Percentiles rank a stretch among this genome's conserved stretches.
Conservation (phyloP, 2,113 vertebrate genomes). For the Gymnocephalus cernua region DNA sequence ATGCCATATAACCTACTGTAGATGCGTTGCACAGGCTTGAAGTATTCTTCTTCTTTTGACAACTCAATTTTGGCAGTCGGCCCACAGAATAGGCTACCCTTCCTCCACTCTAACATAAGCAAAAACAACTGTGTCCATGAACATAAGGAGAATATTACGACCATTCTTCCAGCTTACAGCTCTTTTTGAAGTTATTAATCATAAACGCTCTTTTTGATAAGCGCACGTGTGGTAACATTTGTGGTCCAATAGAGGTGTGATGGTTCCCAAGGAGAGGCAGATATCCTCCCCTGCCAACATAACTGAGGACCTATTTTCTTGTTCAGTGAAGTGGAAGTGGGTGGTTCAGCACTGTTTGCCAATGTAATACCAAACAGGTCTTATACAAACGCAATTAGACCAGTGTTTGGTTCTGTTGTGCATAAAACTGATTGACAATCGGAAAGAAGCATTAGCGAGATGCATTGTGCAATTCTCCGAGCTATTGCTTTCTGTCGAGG, state of each 20-base stretch:
- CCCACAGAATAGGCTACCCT: background rate
- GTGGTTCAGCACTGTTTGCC: constrained; percentile 71
- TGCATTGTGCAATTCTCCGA: constrained; percentile 42
- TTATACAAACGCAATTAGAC: constrained; percentile 76
- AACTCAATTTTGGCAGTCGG: constrained; percentile 13
- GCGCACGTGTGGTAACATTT: constrained; percentile 52
- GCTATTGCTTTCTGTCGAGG: constrained; percentile 35
- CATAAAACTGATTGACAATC: constrained; percentile 69
- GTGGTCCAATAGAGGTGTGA: constrained; percentile 65
- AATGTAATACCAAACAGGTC: constrained; percentile 68
- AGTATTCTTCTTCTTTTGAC: constrained; percentile 41
- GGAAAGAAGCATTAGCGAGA: constrained; percentile 43
- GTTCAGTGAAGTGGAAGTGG: constrained; percentile 76
- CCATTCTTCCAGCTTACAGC: constrained; percentile 57
- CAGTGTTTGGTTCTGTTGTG: constrained; percentile 57
- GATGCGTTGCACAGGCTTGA: constrained; percentile 16
- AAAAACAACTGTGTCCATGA: constrained; percentile 27
- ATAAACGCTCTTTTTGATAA: constrained; percentile 64
- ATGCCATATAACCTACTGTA: background rate
- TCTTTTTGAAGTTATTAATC: constrained; percentile 54
- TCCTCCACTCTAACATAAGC: constrained; percentile 5
- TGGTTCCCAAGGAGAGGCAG: constrained; percentile 64
- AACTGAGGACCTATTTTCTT: constrained; percentile 70
- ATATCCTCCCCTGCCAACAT: constrained; percentile 68
- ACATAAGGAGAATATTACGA: constrained; percentile 51